Percentiles rank a stretch among this genome's conserved stretches.
Evolutionary conservation across 2,797 vertebrate species (phyloP).

Genomic region (Paedocypris micromegethes): DNA sequence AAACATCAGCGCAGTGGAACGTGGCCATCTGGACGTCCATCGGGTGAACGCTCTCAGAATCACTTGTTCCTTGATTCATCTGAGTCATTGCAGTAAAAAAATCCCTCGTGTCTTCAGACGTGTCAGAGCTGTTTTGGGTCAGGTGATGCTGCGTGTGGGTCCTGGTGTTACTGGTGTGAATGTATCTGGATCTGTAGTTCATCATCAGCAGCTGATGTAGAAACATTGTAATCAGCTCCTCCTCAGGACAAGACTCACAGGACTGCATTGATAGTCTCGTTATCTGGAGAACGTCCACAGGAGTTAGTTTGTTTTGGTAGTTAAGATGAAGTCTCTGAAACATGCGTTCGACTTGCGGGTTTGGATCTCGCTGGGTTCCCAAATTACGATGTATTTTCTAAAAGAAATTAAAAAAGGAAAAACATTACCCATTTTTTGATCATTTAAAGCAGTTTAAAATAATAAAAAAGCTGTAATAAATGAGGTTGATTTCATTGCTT

Average conservation of each 20-base stretch:
- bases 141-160: neutral
- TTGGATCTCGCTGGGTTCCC: too few species aligned
- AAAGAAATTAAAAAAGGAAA: too few species aligned
- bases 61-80: neutral
- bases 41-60: constrained; percentile 1
- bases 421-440: too few species aligned
- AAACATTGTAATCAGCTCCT: constrained; percentile 1
- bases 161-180: neutral
- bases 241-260: constrained; percentile 9
- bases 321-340: constrained; percentile 31
- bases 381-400: too few species aligned
- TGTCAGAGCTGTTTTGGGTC: constrained; percentile 25
- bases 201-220: constrained; percentile 31
- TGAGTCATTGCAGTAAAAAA: constrained; percentile 33
- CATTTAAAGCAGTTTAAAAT: too few species aligned
- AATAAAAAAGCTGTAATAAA: too few species aligned
- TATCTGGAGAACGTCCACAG: constrained; percentile 21
- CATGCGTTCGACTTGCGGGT: too few species aligned
- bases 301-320: neutral
- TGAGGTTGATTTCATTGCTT: too few species aligned
- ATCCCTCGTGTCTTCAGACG: neutral
- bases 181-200: constrained; percentile 27
- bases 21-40: constrained; percentile 48
- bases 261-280: neutral
- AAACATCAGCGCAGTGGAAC: constrained; percentile 60